Percentiles rank a stretch among this genome's conserved stretches.
phyloP scores from a whole-genome alignment of 2,888 invertebrate genomes.

The Drosophila macrospina region DNA sequence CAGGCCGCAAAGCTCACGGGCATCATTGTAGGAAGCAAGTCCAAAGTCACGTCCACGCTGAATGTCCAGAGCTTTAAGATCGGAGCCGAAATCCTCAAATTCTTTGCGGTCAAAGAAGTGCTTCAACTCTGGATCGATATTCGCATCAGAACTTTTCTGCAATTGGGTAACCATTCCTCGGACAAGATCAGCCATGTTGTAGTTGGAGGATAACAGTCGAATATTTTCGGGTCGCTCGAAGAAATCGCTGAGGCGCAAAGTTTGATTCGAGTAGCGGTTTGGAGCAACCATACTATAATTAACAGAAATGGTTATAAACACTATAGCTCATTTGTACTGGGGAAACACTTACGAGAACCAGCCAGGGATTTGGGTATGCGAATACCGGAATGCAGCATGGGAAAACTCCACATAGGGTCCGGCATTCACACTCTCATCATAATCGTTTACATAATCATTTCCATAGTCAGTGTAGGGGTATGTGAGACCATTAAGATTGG shows the following conservation, averaged over 20 bases:
- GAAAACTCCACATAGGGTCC: slow-evolving; percentile 87
- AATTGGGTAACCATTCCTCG: slow-evolving; percentile 91
- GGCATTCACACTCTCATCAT: slow-evolving; percentile 86
- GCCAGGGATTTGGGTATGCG: slow-evolving; percentile 87
- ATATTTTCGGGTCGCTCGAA: slow-evolving; percentile 69
- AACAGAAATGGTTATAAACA: not conserved
- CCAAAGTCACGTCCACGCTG: slow-evolving; percentile 79
- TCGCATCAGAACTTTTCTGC: slow-evolving; percentile 90
- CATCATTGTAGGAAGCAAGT: slow-evolving; percentile 77
- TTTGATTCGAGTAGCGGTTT: slow-evolving; percentile 70
- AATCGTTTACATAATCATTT: slow-evolving; percentile 85
- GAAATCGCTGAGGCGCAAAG: slow-evolving; percentile 76
- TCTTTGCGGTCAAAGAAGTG: slow-evolving; percentile 77
- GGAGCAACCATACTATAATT: slow-evolving; percentile 70
- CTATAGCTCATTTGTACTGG: not conserved
- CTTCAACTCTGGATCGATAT: slow-evolving; percentile 87
- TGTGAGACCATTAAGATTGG: slow-evolving; percentile 72
- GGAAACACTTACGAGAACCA: slow-evolving; percentile 84
- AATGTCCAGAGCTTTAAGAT: slow-evolving; percentile 80
- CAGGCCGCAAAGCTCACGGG: slow-evolving; percentile 75
- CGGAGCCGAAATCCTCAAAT: slow-evolving; percentile 87
- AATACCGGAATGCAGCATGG: slow-evolving; percentile 87
- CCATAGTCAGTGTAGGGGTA: slow-evolving; percentile 57
- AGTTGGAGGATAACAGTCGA: slow-evolving; percentile 80
- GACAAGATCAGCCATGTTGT: slow-evolving; percentile 89